Base-by-base conservation (phyloP, 2,888 invertebrate genomes). In the Caradrina kadenii region DNA sequence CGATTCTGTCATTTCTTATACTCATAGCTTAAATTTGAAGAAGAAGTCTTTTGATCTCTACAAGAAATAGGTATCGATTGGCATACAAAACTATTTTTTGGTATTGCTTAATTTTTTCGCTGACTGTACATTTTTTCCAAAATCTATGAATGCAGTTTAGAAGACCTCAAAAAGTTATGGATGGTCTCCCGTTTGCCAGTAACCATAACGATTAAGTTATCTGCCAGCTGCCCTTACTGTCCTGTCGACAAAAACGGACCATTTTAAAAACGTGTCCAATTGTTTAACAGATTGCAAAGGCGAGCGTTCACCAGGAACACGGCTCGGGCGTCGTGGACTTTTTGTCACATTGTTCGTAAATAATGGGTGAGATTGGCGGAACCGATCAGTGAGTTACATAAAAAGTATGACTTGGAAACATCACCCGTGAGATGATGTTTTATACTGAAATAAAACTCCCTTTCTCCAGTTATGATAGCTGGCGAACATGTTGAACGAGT, bases 341-440 rank as follows among this genome's bases (percentile, higher is more conserved):
- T 65, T 74, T 79, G 64, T 56, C 42, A 59, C 65, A 69, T 72
- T 73, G 70, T 76, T 73, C 26, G 15, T 45, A 68, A 56, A 70
- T 68, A 76, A 81, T 74, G 66, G 63, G 62, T 42, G 63, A 72
- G 63, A 69, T 70, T 55, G 35, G 62, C 66, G 69, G 72, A 75
- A 72, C 69, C 26, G 54, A 63, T 58, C 45, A 56, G 67, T 59
- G 64, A 59, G 39, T 53, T 53, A 49, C 19, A 76, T 66, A 50
- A 59, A 75, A 70, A 60, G 50, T 52, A 59, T 39, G 19, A 22
- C 6, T 55, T 48, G 39, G 8, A 56, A 65, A 62, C 50, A 66
- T 59, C 49, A 70, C 61, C 31, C 60, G 56, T 63, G 54, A 55
- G 17, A n/a, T 35, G 21, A 65, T n/a, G 19, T 45, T 13, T 13